Evolutionary conservation across 2,797 vertebrate genomes (phyloP).

Genomic region (Buceros bicornis): DNA sequence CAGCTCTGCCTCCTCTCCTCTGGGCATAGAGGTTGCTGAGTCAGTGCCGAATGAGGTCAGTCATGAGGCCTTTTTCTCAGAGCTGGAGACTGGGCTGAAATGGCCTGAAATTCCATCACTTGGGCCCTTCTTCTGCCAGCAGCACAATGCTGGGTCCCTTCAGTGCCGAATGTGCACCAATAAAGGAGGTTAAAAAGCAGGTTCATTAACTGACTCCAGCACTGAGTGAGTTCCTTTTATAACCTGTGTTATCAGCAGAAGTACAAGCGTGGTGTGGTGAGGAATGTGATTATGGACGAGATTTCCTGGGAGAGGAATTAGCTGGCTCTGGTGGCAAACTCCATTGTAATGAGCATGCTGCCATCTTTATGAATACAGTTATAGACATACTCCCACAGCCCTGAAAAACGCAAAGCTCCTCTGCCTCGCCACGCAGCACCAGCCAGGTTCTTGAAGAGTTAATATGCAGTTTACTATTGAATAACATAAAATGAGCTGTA

Average conservation of each 20-base stretch:
- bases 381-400: slow-evolving; percentile 71
- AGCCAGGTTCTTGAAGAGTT: slow-evolving; percentile 77
- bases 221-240: slow-evolving; percentile 80
- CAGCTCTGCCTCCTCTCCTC: not conserved
- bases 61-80: not conserved
- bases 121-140: slow-evolving; percentile 74
- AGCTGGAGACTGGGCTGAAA: slow-evolving; percentile 71
- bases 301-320: slow-evolving; percentile 89
- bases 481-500: slow-evolving; percentile 88
- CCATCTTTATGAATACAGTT: slow-evolving; percentile 83
- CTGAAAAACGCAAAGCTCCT: slow-evolving; percentile 36
- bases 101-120: slow-evolving; percentile 62
- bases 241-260: slow-evolving; percentile 88
- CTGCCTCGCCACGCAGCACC: slow-evolving; percentile 5
- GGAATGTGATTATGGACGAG: slow-evolving; percentile 84
- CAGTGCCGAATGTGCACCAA: slow-evolving; percentile 73
- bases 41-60: slow-evolving; percentile 74
- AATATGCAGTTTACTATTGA: slow-evolving; percentile 84
- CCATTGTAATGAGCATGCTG: slow-evolving; percentile 83
- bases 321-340: slow-evolving; percentile 80
- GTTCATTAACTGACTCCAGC: slow-evolving; percentile 83
- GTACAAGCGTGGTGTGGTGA: slow-evolving; percentile 80
- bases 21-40: slow-evolving; percentile 23
- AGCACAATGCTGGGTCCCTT: slow-evolving; percentile 67
- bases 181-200: slow-evolving; percentile 85